Base-by-base conservation (phyloP, 2,113 vertebrate genomes). In the Halcyon senegalensis region DNA sequence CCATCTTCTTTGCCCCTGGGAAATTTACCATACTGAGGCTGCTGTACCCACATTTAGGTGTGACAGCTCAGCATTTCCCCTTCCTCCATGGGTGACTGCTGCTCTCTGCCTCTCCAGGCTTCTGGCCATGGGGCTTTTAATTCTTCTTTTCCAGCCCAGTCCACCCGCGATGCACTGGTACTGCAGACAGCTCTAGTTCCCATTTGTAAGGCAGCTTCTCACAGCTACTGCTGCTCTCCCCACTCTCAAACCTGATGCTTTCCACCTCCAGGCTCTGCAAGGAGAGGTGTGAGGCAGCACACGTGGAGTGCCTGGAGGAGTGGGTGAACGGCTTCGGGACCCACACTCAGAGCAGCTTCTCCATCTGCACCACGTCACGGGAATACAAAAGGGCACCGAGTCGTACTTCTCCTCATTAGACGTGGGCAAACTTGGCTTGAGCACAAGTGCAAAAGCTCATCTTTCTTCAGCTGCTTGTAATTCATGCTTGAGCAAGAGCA, bases 391-490 rank as follows among this genome's bases (percentile, higher is more conserved):
- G 96, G 93, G 93, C 95, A 94, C 76, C 0, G 5, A 92, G 73
- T 24, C 2, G 9, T 43, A 56, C 80, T 93, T 93, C 55, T 76
- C 78, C 90, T 96, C 89, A 94, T 94, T 84, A 94, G 77, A 92
- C 87, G 89, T 94, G 95, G 96, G 94, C 95, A 97, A 94, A 94
- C 46, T 96, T 97, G 94, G 93, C 92, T 84, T 51, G 25, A 86
- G 68, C 53, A n/a, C 83, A 93, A 95, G 79, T 70, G 88, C 68
- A 86, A 83, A 95, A 94, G 83, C 95, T 94, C 89, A 70, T 96
- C 96, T 93, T 95, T 95, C 96, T 94, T 97, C 96, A 95, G 94
- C 93, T 96, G 93, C 94, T 96, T 84, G 95, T 92, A 97, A 94
- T 96, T 96, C 96, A 70, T 89, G 96, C 96, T 96, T 95, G 94